Evolutionary conservation across 2,888 invertebrate genomes (phyloP).

Genomic region (Epinotia brunnichana): DNA sequence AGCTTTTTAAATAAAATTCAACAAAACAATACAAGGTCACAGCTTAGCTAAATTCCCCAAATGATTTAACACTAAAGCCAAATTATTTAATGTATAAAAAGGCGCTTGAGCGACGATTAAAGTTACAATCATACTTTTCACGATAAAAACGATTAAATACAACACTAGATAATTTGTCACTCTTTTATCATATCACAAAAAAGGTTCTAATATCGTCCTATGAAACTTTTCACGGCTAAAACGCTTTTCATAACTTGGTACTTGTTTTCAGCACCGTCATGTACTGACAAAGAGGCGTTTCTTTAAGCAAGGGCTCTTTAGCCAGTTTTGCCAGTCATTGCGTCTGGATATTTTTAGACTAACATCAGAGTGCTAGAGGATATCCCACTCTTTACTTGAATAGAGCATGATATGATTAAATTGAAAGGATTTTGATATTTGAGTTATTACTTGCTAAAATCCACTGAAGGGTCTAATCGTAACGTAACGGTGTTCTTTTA

Average conservation of each 20-base stretch:
- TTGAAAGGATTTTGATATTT: conserved; percentile 8
- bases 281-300: conserved; percentile 27
- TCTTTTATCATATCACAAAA: conserved; percentile 12
- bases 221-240: conserved; percentile 23
- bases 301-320: conserved; percentile 25
- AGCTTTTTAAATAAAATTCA: background rate
- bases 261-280: conserved; percentile 32
- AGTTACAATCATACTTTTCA: background rate
- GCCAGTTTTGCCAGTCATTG: conserved; percentile 23
- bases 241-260: conserved; percentile 33
- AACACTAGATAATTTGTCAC: conserved; percentile 26
- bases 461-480: no score
- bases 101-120: background rate
- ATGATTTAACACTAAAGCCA: no score
- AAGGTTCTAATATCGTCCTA: conserved; percentile 13
- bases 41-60: background rate
- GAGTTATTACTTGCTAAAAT: background rate
- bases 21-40: background rate
- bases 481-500: no score
- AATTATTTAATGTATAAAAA: no score
- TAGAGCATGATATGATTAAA: conserved; percentile 14
- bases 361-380: conserved; percentile 31
- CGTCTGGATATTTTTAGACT: conserved; percentile 35
- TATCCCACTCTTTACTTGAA: conserved; percentile 32
- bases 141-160: background rate